These are phyloP conservation scores for Agonopterix arenella DNA, from an alignment of 2,888 invertebrate species.

Conservation along the genomic window DNA sequence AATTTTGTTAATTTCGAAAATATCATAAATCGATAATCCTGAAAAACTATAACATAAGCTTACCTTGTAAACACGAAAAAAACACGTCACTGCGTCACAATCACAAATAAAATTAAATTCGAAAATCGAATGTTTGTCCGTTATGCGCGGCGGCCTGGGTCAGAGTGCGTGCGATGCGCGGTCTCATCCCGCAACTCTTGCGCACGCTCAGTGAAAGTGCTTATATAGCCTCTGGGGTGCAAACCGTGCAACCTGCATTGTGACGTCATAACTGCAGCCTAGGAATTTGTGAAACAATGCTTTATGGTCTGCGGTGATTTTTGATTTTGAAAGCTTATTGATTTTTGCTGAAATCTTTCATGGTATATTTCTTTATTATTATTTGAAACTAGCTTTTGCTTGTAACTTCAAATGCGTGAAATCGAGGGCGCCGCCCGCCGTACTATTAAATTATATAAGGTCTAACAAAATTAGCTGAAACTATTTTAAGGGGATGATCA, in stretches of 20 bases:
- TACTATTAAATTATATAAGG: no score
- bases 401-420: no score
- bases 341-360: no score
- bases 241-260: constrained; percentile 21
- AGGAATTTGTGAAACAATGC: no score
- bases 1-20: background rate
- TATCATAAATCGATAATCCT: background rate
- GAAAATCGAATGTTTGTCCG: constrained; percentile 16
- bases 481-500: no score
- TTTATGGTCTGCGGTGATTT: no score
- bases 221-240: constrained; percentile 68
- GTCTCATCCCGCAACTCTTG: constrained; percentile 61
- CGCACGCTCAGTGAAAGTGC: constrained; percentile 61
- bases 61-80: constrained; percentile 51
- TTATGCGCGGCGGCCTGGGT: constrained; percentile 46
- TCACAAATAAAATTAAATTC: constrained; percentile 26
- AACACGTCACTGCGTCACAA: constrained; percentile 58
- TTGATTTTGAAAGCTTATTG: no score
- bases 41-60: constrained; percentile 25
- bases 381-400: no score
- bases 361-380: no score
- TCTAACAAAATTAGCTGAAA: no score
- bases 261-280: constrained; percentile 35
- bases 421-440: no score
- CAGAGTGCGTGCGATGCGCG: constrained; percentile 54